phyloP scores from a whole-genome alignment of 2,888 invertebrate species.

The Plemyria rubiginata region DNA sequence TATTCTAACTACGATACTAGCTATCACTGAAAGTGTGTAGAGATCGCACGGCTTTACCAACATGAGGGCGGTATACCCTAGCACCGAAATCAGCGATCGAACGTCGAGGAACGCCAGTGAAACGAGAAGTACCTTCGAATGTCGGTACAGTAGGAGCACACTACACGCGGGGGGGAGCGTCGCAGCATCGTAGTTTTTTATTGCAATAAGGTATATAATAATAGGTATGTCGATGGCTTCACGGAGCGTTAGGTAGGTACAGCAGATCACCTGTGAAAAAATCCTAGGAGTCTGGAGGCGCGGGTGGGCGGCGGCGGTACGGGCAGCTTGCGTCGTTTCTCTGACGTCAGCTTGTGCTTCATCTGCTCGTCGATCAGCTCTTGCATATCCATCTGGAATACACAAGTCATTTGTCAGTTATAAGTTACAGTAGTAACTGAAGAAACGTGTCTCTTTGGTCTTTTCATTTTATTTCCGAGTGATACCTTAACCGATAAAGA shows the following conservation, averaged over 20 bases:
- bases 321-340: conserved; percentile 81
- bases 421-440: neutral
- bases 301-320: conserved; percentile 69
- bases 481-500: too few species aligned
- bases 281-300: conserved; percentile 73
- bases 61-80: conserved; percentile 63
- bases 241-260: conserved; percentile 60
- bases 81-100: conserved; percentile 51
- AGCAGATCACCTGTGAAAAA: conserved; percentile 83
- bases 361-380: conserved; percentile 96
- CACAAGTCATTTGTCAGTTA: neutral
- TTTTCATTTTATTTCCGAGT: too few species aligned
- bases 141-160: conserved; percentile 58
- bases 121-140: conserved; percentile 24
- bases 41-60: conserved; percentile 71
- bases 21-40: conserved; percentile 74
- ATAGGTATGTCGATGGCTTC: conserved; percentile 60
- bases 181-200: conserved; percentile 59
- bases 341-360: conserved; percentile 91
- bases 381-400: conserved; percentile 95
- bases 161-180: conserved; percentile 59
- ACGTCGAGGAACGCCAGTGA: conserved; percentile 64
- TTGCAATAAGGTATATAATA: conserved; percentile 58
- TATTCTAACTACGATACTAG: conserved; percentile 69
- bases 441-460: too few species aligned